Conservation (phyloP, 2,113 vertebrate species). For the Cervus canadensis region DNA sequence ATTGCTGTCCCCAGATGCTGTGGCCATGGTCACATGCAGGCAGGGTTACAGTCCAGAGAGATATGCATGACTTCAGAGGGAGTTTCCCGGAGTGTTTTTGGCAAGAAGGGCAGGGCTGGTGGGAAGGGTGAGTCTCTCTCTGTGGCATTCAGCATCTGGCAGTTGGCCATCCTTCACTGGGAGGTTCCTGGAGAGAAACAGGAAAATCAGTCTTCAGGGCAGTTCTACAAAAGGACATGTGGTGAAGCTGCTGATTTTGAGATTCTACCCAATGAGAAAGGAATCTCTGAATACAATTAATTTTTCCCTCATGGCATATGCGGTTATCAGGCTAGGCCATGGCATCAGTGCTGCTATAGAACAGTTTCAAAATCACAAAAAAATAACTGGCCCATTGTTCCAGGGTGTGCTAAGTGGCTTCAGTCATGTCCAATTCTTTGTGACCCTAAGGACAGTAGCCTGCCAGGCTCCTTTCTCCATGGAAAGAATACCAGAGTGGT, state of each 20-base stretch:
- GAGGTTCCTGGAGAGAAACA: not conserved
- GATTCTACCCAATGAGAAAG: not conserved
- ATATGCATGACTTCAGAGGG: constrained; percentile 43
- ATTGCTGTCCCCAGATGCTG: not conserved
- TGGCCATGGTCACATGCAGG: not conserved
- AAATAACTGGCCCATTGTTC: not conserved
- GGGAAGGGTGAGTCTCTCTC: constrained; percentile 16
- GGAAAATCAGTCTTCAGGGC: not conserved
- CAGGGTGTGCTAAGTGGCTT: not conserved
- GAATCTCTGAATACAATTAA: not conserved
- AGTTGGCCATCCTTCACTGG: not conserved
- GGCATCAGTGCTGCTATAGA: not conserved
- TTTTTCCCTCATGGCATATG: not conserved
- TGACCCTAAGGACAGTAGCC: not conserved
- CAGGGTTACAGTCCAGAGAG: constrained; percentile 21
- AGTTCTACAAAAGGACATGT: not conserved
- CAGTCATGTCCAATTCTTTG: not conserved
- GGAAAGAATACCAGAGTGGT: not conserved
- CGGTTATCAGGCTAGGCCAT: not conserved
- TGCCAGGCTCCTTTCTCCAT: not conserved
- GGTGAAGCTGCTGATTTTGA: not conserved
- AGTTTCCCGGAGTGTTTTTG: constrained; percentile 17
- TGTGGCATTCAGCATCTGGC: constrained; percentile 16
- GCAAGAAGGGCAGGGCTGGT: not conserved
- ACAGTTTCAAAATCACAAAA: not conserved